These are phyloP conservation scores for Hypothenemus hampei DNA, from an alignment of 1,140 invertebrate species.

Conservation along the genomic window DNA sequence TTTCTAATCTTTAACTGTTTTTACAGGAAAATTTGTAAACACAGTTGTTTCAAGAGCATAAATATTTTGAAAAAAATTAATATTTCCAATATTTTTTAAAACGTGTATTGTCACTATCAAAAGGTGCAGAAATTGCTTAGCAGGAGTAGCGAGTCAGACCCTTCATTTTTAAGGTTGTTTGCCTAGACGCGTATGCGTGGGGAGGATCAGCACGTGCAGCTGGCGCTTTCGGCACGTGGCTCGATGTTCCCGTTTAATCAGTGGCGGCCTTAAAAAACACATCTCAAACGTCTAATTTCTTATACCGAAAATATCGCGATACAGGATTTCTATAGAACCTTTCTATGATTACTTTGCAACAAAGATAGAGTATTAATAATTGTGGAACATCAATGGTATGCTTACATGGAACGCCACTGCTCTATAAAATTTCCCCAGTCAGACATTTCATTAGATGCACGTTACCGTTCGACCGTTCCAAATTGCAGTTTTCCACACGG, in stretches of 20 bases:
- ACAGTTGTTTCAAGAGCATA: too few relatives aligned
- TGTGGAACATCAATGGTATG: too few relatives aligned
- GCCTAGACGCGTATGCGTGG: slow-evolving; percentile 14
- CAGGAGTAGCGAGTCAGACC: slow-evolving; percentile 5
- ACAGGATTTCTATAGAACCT: too few relatives aligned
- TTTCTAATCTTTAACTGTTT: too few relatives aligned
- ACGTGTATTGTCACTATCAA: too few relatives aligned
- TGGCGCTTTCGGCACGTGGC: slow-evolving; percentile 22
- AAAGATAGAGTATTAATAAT: too few relatives aligned
- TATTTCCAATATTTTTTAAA: slow-evolving; percentile 1
- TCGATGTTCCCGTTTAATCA: slow-evolving; percentile 19
- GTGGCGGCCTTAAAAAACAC: too few relatives aligned
- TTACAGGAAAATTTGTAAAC: too few relatives aligned
- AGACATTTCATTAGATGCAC: slow-evolving; percentile 15
- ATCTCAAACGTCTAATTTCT: too few relatives aligned
- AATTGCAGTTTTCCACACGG: slow-evolving; percentile 27
- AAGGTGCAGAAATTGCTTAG: slow-evolving; percentile 10
- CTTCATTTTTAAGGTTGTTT: slow-evolving; percentile 19
- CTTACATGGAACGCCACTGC: slow-evolving; percentile 16
- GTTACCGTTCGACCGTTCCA: slow-evolving; percentile 14
- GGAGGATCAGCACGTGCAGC: slow-evolving; percentile 23
- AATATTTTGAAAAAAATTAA: not conserved
- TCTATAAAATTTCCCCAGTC: not conserved
- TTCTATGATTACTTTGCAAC: not conserved
- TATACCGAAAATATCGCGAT: too few relatives aligned